phyloP scores from a whole-genome alignment of 2,797 vertebrate genomes.

The Pterois miles region DNA sequence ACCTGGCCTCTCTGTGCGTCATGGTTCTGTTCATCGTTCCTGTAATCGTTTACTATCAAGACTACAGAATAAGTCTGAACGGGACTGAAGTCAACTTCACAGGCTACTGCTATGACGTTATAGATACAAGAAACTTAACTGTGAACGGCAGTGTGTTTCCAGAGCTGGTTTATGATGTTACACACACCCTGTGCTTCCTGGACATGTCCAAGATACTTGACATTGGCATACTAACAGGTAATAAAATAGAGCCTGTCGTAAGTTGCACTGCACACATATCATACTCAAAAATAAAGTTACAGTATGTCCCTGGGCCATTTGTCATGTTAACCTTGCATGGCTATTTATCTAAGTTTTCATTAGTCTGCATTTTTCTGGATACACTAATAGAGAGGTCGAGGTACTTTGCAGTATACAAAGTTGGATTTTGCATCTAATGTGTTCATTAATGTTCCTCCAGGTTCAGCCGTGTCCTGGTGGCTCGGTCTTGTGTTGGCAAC shows the following conservation, averaged over 20 bases:
- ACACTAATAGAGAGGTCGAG: neutral
- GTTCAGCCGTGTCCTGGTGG: conserved; percentile 63
- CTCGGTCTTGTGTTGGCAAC: conserved; percentile 71
- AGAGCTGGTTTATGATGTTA: conserved; percentile 62
- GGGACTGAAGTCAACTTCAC: conserved; percentile 38
- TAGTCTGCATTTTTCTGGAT: neutral
- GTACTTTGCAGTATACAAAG: neutral
- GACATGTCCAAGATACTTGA: conserved; percentile 32
- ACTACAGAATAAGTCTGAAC: conserved; percentile 15
- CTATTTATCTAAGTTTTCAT: neutral
- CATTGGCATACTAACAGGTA: conserved; percentile 57
- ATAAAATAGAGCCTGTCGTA: neutral
- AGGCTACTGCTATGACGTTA: conserved; percentile 49
- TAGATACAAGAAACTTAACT: conserved; percentile 6
- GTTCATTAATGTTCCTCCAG: conserved; percentile 6
- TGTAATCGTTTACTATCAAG: conserved; percentile 36
- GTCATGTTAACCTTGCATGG: neutral
- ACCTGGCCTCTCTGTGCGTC: conserved; percentile 69
- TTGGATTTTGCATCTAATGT: neutral
- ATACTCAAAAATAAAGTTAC: neutral
- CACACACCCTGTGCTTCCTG: conserved; percentile 62
- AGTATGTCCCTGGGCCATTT: neutral
- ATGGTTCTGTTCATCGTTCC: conserved; percentile 62
- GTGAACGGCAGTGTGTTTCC: conserved; percentile 7
- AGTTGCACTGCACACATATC: neutral